phyloP scores from a whole-genome alignment of 2,113 vertebrate species.

The Hiodon tergisus region DNA sequence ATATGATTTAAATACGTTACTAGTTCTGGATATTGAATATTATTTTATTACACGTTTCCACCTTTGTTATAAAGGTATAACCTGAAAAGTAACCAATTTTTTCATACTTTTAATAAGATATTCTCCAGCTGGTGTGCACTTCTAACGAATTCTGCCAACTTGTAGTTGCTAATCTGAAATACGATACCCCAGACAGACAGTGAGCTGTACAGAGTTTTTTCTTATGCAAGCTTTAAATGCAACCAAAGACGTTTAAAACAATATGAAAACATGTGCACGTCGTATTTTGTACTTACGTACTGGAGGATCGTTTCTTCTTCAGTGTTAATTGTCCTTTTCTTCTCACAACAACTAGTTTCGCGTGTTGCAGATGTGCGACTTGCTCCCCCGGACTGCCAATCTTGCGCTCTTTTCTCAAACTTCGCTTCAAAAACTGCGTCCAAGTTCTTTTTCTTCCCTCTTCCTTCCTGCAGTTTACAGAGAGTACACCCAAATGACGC shows the following conservation, averaged over 20 bases:
- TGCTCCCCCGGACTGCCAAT: background rate
- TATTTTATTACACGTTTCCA: background rate
- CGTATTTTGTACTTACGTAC: background rate
- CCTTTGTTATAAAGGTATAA: background rate
- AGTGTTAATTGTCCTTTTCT: background rate
- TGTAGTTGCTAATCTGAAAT: background rate
- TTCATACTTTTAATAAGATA: no score
- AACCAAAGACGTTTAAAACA: background rate
- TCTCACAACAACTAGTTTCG: background rate
- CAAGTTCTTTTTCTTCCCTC: background rate
- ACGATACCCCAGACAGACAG: background rate
- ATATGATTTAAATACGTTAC: background rate
- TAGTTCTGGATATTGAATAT: background rate
- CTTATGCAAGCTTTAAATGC: background rate
- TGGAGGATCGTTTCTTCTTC: background rate
- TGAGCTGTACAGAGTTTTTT: background rate
- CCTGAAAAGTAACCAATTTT: no score
- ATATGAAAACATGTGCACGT: background rate
- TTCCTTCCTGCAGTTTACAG: slow-evolving; percentile 1
- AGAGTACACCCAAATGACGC: background rate
- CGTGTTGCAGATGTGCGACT: background rate
- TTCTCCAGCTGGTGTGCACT: no score
- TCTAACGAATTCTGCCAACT: background rate
- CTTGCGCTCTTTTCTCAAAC: background rate
- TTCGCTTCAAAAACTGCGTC: background rate